Conservation (phyloP, 2,888 invertebrate species). For the Diarsia brunnea region DNA sequence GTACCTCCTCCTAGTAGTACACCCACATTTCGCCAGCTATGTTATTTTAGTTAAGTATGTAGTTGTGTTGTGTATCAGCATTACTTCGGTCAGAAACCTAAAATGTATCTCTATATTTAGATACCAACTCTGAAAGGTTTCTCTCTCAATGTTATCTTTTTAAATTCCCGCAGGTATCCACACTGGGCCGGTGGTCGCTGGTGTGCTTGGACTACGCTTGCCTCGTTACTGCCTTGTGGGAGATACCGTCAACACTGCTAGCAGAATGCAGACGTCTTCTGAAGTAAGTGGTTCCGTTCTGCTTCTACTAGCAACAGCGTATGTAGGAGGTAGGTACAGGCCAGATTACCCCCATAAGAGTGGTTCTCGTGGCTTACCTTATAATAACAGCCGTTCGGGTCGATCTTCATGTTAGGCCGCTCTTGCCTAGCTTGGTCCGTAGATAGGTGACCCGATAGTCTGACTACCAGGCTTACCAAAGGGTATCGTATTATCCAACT, state of each 20-base stretch:
- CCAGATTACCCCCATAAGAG: not conserved
- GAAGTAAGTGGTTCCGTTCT: slow-evolving; percentile 74
- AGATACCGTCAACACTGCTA: slow-evolving; percentile 97
- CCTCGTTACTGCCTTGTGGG: slow-evolving; percentile 97
- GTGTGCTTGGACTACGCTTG: slow-evolving; percentile 95
- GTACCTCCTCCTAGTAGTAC: no score
- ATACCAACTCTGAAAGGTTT: not conserved
- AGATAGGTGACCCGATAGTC: no score
- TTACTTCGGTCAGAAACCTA: not conserved
- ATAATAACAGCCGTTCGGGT: no score
- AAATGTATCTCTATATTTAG: not conserved
- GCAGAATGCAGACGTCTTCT: slow-evolving; percentile 95
- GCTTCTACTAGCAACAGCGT: not conserved
- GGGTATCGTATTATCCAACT: no score
- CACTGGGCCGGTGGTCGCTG: slow-evolving; percentile 96
- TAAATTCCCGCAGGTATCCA: slow-evolving; percentile 91
- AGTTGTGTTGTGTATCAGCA: not conserved
- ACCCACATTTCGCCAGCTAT: no score
- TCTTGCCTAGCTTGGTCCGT: no score
- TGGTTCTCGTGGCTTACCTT: not conserved
- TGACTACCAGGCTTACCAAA: no score
- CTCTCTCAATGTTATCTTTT: not conserved
- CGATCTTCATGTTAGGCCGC: no score
- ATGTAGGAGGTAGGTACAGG: not conserved
- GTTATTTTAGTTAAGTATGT: no score